Conservation (phyloP, 1,140 invertebrate genomes). For the Aphidius ervi region DNA sequence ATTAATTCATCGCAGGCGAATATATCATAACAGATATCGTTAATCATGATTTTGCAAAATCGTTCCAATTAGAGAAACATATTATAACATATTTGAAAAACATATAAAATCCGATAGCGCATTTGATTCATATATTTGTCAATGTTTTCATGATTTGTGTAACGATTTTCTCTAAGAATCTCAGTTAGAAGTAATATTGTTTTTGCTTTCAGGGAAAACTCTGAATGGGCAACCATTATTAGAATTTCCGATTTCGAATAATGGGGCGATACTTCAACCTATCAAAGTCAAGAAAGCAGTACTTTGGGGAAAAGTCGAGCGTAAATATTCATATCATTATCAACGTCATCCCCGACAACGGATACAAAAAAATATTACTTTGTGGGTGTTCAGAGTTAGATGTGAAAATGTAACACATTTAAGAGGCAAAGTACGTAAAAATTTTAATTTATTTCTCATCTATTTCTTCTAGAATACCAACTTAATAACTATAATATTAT, state of each 20-base stretch:
- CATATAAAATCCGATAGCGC: no score
- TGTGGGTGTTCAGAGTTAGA: conserved; percentile 64
- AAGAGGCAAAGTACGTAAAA: conserved; percentile 55
- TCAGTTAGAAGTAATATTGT: neutral
- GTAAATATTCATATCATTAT: conserved; percentile 54
- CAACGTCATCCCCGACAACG: conserved; percentile 48
- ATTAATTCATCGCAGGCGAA: no score
- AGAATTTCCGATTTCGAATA: conserved; percentile 70
- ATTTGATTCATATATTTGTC: no score
- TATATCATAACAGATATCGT: no score
- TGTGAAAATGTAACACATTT: conserved; percentile 58
- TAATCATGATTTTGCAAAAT: no score
- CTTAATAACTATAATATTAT: neutral
- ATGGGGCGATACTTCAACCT: conserved; percentile 57
- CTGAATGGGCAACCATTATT: conserved; percentile 79
- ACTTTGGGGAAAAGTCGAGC: conserved; percentile 70
- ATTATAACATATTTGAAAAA: no score
- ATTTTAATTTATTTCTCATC: neutral
- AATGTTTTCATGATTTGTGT: no score
- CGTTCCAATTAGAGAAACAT: no score
- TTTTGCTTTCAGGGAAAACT: conserved; percentile 62
- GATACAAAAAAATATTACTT: conserved; percentile 57
- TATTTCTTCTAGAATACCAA: neutral
- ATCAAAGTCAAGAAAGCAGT: conserved; percentile 68
- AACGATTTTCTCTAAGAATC: no score